A percentile compares a stretch with the other conserved stretches of the same genome.
Evolutionary conservation across 1,140 invertebrate genomes (phyloP).

Genomic region (Eubasilissa regina): DNA sequence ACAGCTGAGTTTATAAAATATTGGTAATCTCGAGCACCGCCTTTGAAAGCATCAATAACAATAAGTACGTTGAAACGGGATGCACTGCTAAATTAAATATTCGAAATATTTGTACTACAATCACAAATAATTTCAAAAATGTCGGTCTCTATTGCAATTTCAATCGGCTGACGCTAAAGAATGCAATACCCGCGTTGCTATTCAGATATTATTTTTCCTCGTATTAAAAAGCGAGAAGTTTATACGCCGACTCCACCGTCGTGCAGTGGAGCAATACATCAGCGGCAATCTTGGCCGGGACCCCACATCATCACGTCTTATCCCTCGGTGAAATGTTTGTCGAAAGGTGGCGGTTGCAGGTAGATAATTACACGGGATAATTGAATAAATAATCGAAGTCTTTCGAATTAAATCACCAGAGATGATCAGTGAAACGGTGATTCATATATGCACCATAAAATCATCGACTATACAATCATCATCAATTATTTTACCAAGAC

Average conservation of each 20-base stretch:
- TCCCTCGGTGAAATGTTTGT: conserved; percentile 14
- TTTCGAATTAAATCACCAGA: background rate
- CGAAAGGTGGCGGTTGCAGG: background rate
- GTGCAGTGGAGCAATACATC: background rate
- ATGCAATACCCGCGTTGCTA: background rate
- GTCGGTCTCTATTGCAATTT: conserved; percentile 17
- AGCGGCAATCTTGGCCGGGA: background rate
- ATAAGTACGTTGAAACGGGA: background rate
- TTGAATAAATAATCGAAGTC: conserved; percentile 15
- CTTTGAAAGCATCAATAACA: too few species aligned
- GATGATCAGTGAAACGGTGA: too few species aligned
- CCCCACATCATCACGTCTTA: conserved; percentile 10
- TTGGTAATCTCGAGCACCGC: too few species aligned
- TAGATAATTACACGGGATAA: background rate
- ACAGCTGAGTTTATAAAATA: too few species aligned
- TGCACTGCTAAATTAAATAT: background rate
- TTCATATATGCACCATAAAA: too few species aligned
- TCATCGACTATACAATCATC: too few species aligned
- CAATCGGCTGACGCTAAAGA: background rate
- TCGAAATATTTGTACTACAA: background rate
- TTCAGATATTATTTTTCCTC: background rate
- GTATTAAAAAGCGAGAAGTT: too few species aligned
- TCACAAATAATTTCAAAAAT: conserved; percentile 13
- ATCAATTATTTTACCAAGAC: too few species aligned
- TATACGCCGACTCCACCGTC: too few species aligned